These are phyloP conservation scores for Halocynthia aurantium DNA, from an alignment of 23 tunicate genomes.

Conservation along the genomic window DNA sequence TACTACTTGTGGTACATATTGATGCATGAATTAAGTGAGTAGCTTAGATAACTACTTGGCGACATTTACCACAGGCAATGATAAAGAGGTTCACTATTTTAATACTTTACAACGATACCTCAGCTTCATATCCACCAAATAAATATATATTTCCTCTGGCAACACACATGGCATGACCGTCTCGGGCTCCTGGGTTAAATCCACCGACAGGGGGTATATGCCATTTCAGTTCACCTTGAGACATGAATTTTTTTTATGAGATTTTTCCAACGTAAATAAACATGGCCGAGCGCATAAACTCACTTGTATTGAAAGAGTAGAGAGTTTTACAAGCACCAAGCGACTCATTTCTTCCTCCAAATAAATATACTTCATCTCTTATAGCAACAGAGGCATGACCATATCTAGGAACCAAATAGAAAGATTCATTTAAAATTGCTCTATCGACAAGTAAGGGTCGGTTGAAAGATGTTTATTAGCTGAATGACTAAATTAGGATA, in stretches of 20 bases:
- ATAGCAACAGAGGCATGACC: conserved; percentile 77
- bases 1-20: too few species aligned
- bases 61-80: too few species aligned
- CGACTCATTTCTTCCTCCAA: conserved; percentile 73
- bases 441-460: not conserved
- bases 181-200: conserved; percentile 22
- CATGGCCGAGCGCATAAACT: not conserved
- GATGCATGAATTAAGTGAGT: too few species aligned
- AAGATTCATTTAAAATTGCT: not conserved
- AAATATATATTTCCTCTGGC: conserved; percentile 43
- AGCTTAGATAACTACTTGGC: too few species aligned
- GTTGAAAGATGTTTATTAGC: not conserved
- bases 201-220: conserved; percentile 1
- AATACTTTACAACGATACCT: conserved; percentile 14
- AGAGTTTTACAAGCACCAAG: conserved; percentile 47
- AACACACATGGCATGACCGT: conserved; percentile 76
- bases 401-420: conserved; percentile 3
- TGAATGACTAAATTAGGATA: too few species aligned
- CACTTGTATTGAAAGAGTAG: conserved; percentile 50
- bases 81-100: too few species aligned
- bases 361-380: conserved; percentile 39
- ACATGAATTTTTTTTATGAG: not conserved
- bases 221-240: not conserved
- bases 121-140: conserved; percentile 68
- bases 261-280: not conserved